Percentiles rank a stretch among this genome's conserved stretches.
Conservation (phyloP, 2,888 invertebrate genomes). For the Tiliacea aurago region DNA sequence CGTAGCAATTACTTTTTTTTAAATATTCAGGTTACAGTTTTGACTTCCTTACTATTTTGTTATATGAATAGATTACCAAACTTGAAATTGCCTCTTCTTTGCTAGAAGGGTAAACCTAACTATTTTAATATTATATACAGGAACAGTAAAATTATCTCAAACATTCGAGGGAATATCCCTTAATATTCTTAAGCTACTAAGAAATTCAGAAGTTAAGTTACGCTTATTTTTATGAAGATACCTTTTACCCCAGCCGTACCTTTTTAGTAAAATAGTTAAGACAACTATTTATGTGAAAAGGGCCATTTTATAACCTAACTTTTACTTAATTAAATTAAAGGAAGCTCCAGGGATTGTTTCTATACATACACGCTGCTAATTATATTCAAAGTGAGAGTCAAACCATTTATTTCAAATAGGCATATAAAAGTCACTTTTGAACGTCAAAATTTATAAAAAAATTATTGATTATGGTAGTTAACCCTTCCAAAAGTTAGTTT, state of each 20-base stretch:
- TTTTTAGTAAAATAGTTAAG: constrained; percentile 43
- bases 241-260: background rate
- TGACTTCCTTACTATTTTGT: background rate
- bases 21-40: too few species aligned
- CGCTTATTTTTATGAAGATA: constrained; percentile 28
- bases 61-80: background rate
- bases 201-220: constrained; percentile 26
- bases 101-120: constrained; percentile 21
- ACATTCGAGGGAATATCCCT: constrained; percentile 25
- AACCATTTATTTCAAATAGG: too few species aligned
- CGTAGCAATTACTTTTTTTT: too few species aligned
- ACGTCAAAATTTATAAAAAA: too few species aligned
- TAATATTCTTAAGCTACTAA: background rate
- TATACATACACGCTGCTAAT: too few species aligned
- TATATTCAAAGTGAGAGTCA: too few species aligned
- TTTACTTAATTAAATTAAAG: constrained; percentile 6
- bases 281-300: constrained; percentile 26
- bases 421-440: too few species aligned
- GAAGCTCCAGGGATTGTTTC: background rate
- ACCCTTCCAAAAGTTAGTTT: too few species aligned
- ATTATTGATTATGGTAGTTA: too few species aligned
- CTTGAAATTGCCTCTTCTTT: background rate
- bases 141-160: constrained; percentile 28
- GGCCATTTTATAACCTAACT: constrained; percentile 5
- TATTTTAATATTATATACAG: constrained; percentile 31